Conservation (phyloP, 2,888 invertebrate genomes). For the Drosophila nr. medialis region DNA sequence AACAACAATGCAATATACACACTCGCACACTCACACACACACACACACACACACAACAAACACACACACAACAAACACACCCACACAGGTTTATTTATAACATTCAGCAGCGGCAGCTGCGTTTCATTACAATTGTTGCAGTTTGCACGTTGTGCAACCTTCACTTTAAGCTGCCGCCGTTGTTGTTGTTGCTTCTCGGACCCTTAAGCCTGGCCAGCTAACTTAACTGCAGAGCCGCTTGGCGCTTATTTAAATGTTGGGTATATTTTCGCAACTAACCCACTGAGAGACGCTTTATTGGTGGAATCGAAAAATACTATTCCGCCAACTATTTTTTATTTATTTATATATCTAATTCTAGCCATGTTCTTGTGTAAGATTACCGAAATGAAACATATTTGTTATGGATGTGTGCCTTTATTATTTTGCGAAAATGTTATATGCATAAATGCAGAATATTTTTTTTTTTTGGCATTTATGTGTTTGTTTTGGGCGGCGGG, state of each 20-base stretch:
- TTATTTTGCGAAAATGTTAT: constrained; percentile 71
- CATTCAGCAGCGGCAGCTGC: constrained; percentile 38
- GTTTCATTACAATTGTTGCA: constrained; percentile 68
- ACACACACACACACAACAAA: background rate
- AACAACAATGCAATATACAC: constrained; percentile 23
- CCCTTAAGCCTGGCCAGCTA: constrained; percentile 46
- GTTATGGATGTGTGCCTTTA: constrained; percentile 51
- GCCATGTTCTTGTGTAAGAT: constrained; percentile 35
- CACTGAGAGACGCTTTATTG: constrained; percentile 11
- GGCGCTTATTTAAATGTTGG: background rate
- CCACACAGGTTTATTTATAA: constrained; percentile 39
- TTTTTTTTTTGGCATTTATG: constrained; percentile 15
- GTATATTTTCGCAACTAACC: constrained; percentile 26
- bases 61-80: constrained; percentile 9
- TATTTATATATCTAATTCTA: constrained; percentile 7
- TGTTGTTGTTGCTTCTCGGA: constrained; percentile 28
- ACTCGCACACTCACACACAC: background rate
- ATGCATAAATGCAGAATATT: constrained; percentile 46
- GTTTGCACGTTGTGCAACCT: constrained; percentile 27
- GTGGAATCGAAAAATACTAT: constrained; percentile 32
- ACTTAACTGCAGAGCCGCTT: constrained; percentile 52
- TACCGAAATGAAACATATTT: constrained; percentile 54
- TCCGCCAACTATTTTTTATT: background rate
- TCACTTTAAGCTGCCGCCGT: constrained; percentile 31
- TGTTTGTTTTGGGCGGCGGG: background rate